Conservation (phyloP, 1,140 invertebrate species). For the Platyscapa corneri region DNA sequence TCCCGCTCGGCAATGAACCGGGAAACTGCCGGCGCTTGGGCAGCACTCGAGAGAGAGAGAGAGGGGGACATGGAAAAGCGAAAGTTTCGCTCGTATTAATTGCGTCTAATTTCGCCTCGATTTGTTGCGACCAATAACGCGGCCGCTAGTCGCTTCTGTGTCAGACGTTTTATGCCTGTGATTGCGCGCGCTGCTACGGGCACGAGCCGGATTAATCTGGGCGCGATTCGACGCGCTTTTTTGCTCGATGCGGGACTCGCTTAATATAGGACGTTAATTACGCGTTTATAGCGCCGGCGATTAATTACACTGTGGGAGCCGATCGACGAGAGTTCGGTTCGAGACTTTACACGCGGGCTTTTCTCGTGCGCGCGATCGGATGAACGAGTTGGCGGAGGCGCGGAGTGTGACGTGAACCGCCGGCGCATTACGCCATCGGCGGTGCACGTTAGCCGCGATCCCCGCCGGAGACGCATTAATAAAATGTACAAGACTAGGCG, state of each 20-base stretch:
- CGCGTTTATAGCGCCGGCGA: not conserved
- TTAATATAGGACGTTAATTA: not conserved
- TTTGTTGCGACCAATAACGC: conserved; percentile 22
- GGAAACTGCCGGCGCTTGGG: no score
- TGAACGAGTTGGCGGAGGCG: no score
- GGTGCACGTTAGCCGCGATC: no score
- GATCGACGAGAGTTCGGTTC: no score
- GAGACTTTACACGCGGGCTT: not conserved
- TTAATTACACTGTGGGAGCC: not conserved
- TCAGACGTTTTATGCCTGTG: not conserved
- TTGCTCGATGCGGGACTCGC: not conserved
- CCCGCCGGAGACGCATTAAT: no score
- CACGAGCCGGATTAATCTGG: conserved; percentile 16
- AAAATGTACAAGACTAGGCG: no score
- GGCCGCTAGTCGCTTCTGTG: not conserved
- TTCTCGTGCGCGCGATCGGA: not conserved
- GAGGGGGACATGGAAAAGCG: not conserved
- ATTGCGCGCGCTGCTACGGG: not conserved
- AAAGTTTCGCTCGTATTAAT: conserved; percentile 10
- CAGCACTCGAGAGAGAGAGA: no score
- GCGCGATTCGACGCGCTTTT: not conserved
- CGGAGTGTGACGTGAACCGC: no score
- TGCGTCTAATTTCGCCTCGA: conserved; percentile 33
- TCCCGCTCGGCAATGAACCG: no score
- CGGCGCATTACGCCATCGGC: no score